phyloP scores from a whole-genome alignment of 2,888 invertebrate genomes.

The Gisinianus flammeolus region DNA sequence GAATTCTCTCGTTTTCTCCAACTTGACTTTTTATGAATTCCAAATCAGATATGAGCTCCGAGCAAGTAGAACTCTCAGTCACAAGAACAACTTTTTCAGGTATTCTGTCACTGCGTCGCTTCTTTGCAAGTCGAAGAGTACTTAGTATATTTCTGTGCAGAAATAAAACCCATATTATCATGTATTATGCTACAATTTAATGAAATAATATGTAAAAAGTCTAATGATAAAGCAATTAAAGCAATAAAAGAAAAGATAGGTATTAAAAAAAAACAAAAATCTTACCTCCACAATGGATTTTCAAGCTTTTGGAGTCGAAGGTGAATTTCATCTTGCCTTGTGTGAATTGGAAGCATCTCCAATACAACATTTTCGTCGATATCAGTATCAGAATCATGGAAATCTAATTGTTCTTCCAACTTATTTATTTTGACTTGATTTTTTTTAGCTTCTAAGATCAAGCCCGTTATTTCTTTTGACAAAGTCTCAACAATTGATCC shows the following conservation, averaged over 20 bases:
- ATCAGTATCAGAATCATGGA: constrained; percentile 19
- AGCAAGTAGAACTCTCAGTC: background rate
- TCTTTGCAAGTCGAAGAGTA: background rate
- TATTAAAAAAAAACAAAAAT: constrained; percentile 1
- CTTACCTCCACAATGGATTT: constrained; percentile 34
- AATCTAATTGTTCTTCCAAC: constrained; percentile 26
- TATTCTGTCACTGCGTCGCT: background rate
- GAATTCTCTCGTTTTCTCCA: background rate
- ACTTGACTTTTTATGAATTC: background rate
- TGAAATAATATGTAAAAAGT: background rate
- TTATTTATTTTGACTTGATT: constrained; percentile 25
- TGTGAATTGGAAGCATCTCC: constrained; percentile 27
- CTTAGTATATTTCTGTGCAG: constrained; percentile 13
- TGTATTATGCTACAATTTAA: background rate
- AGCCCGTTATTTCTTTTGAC: constrained; percentile 20
- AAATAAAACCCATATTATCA: background rate
- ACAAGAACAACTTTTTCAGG: constrained; percentile 9
- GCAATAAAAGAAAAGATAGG: background rate
- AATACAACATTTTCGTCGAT: constrained; percentile 29
- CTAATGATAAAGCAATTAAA: background rate
- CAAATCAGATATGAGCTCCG: constrained; percentile 1
- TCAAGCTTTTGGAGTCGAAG: constrained; percentile 19
- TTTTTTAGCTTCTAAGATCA: constrained; percentile 25
- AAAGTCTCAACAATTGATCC: constrained; percentile 22
- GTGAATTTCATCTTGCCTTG: constrained; percentile 33